Conservation (phyloP, 30 jellyfish, hydroid and myxozoan genomes). For the Aurelia aurita complex sp. Pacific region DNA sequence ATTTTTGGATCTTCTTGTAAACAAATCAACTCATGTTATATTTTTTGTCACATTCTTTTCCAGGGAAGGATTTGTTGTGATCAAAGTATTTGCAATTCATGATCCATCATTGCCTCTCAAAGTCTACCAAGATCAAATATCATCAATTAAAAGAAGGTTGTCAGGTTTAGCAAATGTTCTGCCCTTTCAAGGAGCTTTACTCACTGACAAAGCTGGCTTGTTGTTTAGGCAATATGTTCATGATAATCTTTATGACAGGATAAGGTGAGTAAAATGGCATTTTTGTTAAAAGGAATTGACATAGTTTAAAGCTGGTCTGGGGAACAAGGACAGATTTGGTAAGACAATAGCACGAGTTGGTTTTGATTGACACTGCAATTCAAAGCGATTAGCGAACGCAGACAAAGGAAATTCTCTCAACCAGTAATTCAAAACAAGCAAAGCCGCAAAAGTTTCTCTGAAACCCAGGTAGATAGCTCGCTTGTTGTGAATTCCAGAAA, state of each 20-base stretch:
- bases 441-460: too few species aligned
- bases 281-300: too few species aligned
- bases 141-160: conserved; percentile 20
- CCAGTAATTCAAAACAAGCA: too few species aligned
- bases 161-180: conserved; percentile 70
- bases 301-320: too few species aligned
- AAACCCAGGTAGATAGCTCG: too few species aligned
- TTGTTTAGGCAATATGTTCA: conserved; percentile 88
- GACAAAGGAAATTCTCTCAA: too few species aligned
- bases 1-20: background rate
- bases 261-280: conserved; percentile 49
- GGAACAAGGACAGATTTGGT: too few species aligned
- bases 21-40: background rate
- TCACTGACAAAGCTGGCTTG: conserved; percentile 92
- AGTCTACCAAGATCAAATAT: conserved; percentile 76
- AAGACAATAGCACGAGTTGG: too few species aligned
- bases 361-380: too few species aligned
- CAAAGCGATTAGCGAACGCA: too few species aligned
- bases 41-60: background rate
- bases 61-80: conserved; percentile 93
- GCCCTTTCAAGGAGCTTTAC: conserved; percentile 88
- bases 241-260: conserved; percentile 90
- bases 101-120: conserved; percentile 91
- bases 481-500: too few species aligned
- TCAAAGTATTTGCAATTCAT: conserved; percentile 93